Evolutionary conservation across 2,888 invertebrate genomes (phyloP).

Genomic region (Nephrocerus scutellatus): DNA sequence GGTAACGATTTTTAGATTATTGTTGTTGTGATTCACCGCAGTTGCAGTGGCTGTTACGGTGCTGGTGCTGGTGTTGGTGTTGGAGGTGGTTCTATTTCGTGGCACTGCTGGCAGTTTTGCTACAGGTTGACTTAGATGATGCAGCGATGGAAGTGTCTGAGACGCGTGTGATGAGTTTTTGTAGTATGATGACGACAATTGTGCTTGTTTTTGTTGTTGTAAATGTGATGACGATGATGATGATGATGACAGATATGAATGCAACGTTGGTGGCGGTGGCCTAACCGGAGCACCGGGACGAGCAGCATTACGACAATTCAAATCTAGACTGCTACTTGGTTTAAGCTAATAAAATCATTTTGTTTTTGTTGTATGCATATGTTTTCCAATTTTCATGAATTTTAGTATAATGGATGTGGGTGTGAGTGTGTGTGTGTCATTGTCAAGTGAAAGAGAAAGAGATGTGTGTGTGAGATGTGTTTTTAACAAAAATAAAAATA

Average conservation of each 20-base stretch:
- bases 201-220: constrained; percentile 2
- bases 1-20: constrained; percentile 23
- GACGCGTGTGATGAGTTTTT: constrained; percentile 16
- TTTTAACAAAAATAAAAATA: constrained; percentile 23
- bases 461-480: constrained; percentile 20
- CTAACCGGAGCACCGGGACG: constrained; percentile 24
- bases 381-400: constrained; percentile 23
- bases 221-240: constrained; percentile 22
- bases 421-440: constrained; percentile 25
- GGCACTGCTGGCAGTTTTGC: constrained; percentile 23
- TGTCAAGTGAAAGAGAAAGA: constrained; percentile 18
- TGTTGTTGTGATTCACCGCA: constrained; percentile 19
- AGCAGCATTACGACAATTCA: constrained; percentile 24
- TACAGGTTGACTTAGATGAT: too few species aligned
- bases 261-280: constrained; percentile 24
- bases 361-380: constrained; percentile 14
- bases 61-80: constrained; percentile 18
- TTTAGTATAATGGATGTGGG: constrained; percentile 17
- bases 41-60: constrained; percentile 18
- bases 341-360: constrained; percentile 40
- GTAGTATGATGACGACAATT: not conserved
- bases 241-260: constrained; percentile 24
- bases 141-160: too few species aligned
- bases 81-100: constrained; percentile 13
- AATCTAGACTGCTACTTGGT: constrained; percentile 38